Conservation (phyloP, 2,797 vertebrate genomes). For the Platalea minor region DNA sequence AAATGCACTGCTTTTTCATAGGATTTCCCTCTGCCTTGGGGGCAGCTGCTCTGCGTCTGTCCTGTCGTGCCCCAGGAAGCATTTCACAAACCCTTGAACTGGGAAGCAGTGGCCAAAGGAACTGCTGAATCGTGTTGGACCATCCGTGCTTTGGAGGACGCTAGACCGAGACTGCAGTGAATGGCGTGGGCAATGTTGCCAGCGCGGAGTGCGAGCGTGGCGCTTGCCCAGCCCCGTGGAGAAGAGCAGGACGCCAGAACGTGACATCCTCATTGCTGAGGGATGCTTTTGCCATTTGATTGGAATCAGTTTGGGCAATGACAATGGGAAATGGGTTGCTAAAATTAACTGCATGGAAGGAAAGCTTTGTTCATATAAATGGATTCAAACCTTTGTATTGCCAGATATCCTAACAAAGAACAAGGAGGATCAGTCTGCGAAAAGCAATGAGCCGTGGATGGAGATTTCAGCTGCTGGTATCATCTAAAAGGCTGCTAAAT, state of each 20-base stretch:
- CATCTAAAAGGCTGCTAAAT: neutral
- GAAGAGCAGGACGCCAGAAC: neutral
- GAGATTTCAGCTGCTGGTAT: neutral
- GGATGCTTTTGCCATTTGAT: neutral
- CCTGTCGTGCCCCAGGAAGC: neutral
- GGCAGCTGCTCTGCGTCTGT: too few species aligned
- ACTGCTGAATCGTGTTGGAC: neutral
- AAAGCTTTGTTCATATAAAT: neutral
- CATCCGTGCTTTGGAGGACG: neutral
- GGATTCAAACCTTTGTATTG: neutral
- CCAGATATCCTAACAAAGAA: neutral
- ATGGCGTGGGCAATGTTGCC: neutral
- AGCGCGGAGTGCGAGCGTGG: fast-evolving
- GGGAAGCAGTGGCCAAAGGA: neutral
- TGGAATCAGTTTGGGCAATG: neutral
- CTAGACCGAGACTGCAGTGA: neutral
- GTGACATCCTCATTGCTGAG: neutral
- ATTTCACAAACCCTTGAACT: neutral
- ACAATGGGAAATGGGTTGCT: neutral
- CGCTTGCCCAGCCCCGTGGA: neutral
- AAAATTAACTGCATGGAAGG: neutral
- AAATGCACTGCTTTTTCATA: neutral
- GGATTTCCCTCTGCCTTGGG: neutral
- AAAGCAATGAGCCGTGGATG: neutral
- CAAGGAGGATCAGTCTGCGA: neutral